phyloP scores from a whole-genome alignment of 2,113 vertebrate genomes.

The Lonchura striata region DNA sequence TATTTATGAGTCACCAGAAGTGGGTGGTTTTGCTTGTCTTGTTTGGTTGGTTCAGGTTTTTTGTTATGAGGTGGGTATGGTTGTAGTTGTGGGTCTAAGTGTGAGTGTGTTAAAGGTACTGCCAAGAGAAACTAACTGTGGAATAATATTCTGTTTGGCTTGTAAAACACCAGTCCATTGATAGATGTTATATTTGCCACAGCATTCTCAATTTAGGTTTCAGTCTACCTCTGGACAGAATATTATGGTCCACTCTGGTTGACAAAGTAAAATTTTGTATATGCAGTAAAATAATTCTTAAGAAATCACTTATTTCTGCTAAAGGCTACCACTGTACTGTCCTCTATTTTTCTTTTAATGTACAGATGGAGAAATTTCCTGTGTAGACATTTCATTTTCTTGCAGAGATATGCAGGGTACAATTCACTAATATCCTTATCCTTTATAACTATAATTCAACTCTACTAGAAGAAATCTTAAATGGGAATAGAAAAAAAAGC shows the following conservation, averaged over 20 bases:
- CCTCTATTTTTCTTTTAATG: neutral
- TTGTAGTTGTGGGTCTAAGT: too few species aligned
- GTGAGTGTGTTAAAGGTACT: neutral
- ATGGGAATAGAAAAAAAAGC: neutral
- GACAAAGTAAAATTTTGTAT: neutral
- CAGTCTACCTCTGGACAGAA: neutral
- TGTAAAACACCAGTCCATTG: neutral
- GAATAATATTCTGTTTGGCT: too few species aligned
- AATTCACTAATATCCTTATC: neutral
- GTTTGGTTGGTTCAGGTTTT: neutral
- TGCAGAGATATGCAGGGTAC: neutral
- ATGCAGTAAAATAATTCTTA: neutral
- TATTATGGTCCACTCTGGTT: neutral
- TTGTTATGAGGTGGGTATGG: fast-evolving
- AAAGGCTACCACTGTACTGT: neutral
- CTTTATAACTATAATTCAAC: neutral
- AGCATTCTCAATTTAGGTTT: neutral
- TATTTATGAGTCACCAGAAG: neutral
- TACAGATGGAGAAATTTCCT: neutral
- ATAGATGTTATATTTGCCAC: neutral
- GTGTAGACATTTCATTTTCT: neutral
- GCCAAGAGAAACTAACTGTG: neutral
- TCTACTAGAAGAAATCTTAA: neutral
- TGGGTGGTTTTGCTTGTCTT: fast-evolving
- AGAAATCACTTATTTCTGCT: neutral